Evolutionary conservation across 2,797 vertebrate genomes (phyloP).

Genomic region (Gallinago stenura): DNA sequence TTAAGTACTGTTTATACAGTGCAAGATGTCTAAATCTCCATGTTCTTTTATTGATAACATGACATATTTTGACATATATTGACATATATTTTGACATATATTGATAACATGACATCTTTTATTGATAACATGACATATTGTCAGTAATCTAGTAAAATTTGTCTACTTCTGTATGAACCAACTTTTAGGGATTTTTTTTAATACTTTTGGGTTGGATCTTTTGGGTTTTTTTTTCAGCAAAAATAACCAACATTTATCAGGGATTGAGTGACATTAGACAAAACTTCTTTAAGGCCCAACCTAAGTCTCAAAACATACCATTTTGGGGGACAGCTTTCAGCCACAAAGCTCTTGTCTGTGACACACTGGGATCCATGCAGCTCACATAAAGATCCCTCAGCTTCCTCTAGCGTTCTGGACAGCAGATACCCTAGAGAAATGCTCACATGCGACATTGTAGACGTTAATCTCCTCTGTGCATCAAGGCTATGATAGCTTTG

Average conservation of each 20-base stretch:
- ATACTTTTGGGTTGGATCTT: fast-evolving
- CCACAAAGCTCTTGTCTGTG: not conserved
- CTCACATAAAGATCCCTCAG: not conserved
- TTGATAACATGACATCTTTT: not conserved
- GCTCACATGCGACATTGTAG: not conserved
- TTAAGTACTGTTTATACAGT: not conserved
- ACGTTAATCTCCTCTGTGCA: not conserved
- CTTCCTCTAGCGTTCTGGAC: not conserved
- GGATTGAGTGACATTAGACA: not conserved
- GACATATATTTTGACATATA: no score
- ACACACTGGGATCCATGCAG: not conserved
- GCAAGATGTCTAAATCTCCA: not conserved
- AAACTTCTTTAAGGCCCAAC: not conserved
- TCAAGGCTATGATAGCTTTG: not conserved
- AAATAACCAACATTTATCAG: not conserved
- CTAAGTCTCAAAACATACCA: not conserved
- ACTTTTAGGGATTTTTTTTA: not conserved
- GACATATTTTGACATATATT: not conserved
- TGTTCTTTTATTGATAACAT: not conserved
- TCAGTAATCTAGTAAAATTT: not conserved
- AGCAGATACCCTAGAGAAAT: not conserved
- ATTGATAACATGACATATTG: not conserved
- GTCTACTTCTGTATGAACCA: not conserved
- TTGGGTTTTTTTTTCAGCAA: not conserved
- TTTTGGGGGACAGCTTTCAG: not conserved